phyloP scores from a whole-genome alignment of 2,888 invertebrate species.

The Drosophila gaucha region DNA sequence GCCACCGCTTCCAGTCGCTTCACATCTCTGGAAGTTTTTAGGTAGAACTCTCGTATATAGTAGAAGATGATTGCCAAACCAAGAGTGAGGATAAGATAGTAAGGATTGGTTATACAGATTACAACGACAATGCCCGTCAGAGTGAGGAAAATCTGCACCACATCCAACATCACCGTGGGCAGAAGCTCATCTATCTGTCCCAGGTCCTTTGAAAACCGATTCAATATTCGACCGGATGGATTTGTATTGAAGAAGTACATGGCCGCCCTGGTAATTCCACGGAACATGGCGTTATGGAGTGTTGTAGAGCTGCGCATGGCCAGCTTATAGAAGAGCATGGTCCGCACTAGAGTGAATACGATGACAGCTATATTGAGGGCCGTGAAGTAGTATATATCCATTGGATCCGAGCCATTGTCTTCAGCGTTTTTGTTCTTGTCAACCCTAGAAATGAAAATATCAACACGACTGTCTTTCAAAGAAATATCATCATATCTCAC shows the following conservation, averaged over 20 bases:
- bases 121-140: conserved; percentile 92
- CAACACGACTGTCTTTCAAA: neutral
- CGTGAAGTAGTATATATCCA: conserved; percentile 85
- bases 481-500: conserved; percentile 73
- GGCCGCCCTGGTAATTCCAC: conserved; percentile 90
- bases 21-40: conserved; percentile 92
- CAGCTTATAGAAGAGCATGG: conserved; percentile 86
- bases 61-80: conserved; percentile 90
- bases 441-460: conserved; percentile 46
- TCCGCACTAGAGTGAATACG: conserved; percentile 82
- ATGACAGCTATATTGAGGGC: conserved; percentile 84
- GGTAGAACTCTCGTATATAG: conserved; percentile 90
- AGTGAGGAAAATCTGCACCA: conserved; percentile 90
- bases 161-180: conserved; percentile 84
- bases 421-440: conserved; percentile 61
- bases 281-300: conserved; percentile 94
- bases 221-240: conserved; percentile 92
- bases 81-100: conserved; percentile 89
- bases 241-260: conserved; percentile 95
- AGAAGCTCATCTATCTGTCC: conserved; percentile 86
- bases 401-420: conserved; percentile 47
- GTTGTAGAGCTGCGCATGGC: conserved; percentile 90
- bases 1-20: conserved; percentile 93
- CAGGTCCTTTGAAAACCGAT: conserved; percentile 95
- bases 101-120: conserved; percentile 90